phyloP scores from a whole-genome alignment of 2,888 invertebrate genomes.

The Rhopalosiphum nymphaeae region DNA sequence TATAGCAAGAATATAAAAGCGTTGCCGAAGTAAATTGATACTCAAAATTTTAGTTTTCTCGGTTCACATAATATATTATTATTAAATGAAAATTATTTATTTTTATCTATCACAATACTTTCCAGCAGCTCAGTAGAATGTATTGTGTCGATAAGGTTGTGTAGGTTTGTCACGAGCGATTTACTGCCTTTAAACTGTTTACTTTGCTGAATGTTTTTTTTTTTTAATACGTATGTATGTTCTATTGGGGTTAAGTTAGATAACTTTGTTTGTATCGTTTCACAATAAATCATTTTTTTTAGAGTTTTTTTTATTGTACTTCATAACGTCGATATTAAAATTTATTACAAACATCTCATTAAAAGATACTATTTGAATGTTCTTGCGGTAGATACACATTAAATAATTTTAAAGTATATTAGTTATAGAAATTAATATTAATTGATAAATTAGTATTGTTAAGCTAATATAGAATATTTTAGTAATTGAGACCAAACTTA shows the following conservation, averaged over 20 bases:
- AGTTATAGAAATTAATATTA: not conserved
- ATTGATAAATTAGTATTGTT: not conserved
- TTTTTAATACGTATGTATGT: not conserved
- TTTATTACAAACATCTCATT: not conserved
- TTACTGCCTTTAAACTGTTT: conserved; percentile 54
- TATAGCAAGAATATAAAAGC: not conserved
- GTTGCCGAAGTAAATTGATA: not conserved
- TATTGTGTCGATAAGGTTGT: conserved; percentile 39
- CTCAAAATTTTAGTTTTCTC: not conserved
- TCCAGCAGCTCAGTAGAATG: not conserved
- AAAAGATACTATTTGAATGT: not conserved
- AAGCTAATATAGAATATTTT: not conserved
- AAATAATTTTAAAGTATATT: not conserved
- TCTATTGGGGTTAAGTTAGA: not conserved
- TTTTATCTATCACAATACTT: not conserved
- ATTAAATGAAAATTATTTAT: conserved; percentile 2
- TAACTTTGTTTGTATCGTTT: conserved; percentile 27
- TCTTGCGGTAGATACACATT: not conserved
- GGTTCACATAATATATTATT: not conserved
- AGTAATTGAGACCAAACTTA: not conserved
- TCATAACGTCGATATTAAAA: not conserved
- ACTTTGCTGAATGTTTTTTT: not conserved
- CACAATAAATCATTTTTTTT: conserved; percentile 36
- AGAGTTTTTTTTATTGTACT: not conserved
- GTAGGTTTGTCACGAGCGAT: conserved; percentile 36